phyloP scores from a whole-genome alignment of 2,113 vertebrate genomes.

The Bettongia penicillata region DNA sequence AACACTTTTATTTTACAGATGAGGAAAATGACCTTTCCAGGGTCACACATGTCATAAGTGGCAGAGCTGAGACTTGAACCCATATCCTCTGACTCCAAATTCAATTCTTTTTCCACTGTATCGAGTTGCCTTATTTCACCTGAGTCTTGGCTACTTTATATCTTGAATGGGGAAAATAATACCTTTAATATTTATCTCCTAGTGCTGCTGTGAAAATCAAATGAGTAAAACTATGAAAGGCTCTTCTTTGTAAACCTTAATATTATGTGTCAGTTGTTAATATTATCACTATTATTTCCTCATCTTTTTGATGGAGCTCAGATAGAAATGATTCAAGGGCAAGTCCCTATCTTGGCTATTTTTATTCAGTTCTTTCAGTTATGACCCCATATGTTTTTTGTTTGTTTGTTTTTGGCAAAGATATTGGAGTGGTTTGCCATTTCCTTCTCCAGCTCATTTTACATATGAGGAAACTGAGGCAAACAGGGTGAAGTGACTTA shows the following conservation, averaged over 20 bases:
- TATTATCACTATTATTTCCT: background rate
- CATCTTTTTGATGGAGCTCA: background rate
- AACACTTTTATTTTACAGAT: background rate
- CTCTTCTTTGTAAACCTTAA: background rate
- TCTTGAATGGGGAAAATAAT: background rate
- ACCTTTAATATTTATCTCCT: background rate
- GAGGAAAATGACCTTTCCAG: background rate
- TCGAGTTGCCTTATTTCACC: too few species aligned
- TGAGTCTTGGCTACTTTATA: too few species aligned
- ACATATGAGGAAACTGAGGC: too few species aligned
- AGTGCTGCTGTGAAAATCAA: background rate
- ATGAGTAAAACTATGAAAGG: background rate
- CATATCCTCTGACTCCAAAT: background rate
- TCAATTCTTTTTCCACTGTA: too few species aligned
- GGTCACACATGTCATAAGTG: background rate
- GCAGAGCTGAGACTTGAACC: background rate
- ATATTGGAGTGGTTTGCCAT: too few species aligned
- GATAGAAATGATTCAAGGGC: background rate
- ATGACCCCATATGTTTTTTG: too few species aligned
- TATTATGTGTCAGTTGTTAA: background rate
- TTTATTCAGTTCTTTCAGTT: too few species aligned
- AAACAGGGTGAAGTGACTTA: too few species aligned
- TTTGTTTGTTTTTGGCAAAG: too few species aligned
- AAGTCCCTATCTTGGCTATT: background rate
- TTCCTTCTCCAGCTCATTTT: too few species aligned